Conservation (phyloP, 2,113 vertebrate species). For the Microtus montanus region DNA sequence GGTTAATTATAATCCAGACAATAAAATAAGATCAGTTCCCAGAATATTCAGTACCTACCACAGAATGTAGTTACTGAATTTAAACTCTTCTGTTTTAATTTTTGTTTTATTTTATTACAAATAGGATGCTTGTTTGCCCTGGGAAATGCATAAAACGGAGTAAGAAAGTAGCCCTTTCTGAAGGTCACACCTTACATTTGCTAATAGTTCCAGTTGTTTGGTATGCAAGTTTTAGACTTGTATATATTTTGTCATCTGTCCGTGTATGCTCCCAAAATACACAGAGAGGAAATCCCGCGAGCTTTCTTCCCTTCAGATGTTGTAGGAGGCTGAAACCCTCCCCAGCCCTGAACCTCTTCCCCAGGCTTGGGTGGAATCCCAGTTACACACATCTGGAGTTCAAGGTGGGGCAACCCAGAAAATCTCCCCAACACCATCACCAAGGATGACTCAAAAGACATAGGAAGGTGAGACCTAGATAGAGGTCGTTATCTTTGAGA, state of each 20-base stretch:
- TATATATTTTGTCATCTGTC: neutral
- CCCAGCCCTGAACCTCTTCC: neutral
- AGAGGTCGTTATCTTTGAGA: slow-evolving; percentile 51
- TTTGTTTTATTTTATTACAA: slow-evolving; percentile 1
- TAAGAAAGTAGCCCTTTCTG: neutral
- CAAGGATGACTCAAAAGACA: slow-evolving; percentile 1
- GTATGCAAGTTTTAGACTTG: neutral
- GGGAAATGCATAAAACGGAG: neutral
- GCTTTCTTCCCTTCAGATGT: slow-evolving; percentile 1
- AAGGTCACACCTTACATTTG: neutral
- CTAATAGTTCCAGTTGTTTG: neutral
- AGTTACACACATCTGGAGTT: slow-evolving; percentile 56
- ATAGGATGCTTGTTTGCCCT: neutral
- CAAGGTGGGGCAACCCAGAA: slow-evolving; percentile 17
- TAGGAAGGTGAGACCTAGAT: slow-evolving; percentile 44
- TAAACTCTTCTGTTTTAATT: slow-evolving; percentile 7
- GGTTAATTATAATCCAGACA: slow-evolving; percentile 4
- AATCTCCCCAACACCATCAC: neutral
- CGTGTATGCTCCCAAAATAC: neutral
- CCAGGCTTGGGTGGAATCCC: slow-evolving; percentile 26
- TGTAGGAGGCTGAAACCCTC: neutral
- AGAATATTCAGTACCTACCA: neutral
- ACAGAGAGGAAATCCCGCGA: neutral
- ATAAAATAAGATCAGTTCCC: neutral
- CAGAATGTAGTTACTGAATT: neutral